phyloP scores from a whole-genome alignment of 2,797 vertebrate species.

The Pseudochirops cupreus region DNA sequence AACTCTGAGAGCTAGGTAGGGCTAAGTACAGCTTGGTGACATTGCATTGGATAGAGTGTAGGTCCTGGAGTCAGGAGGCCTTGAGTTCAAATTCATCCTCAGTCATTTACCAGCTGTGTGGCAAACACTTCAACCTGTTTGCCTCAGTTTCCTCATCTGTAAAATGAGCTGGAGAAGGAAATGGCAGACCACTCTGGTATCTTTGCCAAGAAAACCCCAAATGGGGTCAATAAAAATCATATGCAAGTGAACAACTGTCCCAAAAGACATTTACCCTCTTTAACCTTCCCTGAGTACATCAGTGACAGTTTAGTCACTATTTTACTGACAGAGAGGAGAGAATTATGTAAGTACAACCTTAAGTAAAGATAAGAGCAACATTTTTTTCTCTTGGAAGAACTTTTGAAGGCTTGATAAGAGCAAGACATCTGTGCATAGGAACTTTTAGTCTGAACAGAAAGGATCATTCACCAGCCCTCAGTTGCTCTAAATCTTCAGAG shows the following conservation, averaged over 20 bases:
- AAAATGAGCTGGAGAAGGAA: neutral
- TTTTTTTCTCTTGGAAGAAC: neutral
- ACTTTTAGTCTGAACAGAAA: constrained; percentile 28
- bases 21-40: neutral
- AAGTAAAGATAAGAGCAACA: neutral
- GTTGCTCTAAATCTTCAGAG: neutral
- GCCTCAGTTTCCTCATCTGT: neutral
- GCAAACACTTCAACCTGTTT: neutral
- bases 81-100: neutral
- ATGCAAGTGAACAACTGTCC: neutral
- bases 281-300: neutral
- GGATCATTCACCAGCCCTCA: neutral
- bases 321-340: constrained; percentile 29
- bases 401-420: neutral
- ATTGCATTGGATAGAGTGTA: neutral
- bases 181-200: neutral
- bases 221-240: neutral
- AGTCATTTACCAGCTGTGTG: neutral
- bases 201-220: neutral
- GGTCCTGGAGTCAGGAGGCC: neutral
- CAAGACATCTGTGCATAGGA: neutral
- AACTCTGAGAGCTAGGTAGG: neutral
- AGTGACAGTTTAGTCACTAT: neutral
- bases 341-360: neutral
- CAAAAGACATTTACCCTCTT: neutral